Evolutionary conservation across 2,113 vertebrate genomes (phyloP).

Genomic region (Vidua chalybeata): DNA sequence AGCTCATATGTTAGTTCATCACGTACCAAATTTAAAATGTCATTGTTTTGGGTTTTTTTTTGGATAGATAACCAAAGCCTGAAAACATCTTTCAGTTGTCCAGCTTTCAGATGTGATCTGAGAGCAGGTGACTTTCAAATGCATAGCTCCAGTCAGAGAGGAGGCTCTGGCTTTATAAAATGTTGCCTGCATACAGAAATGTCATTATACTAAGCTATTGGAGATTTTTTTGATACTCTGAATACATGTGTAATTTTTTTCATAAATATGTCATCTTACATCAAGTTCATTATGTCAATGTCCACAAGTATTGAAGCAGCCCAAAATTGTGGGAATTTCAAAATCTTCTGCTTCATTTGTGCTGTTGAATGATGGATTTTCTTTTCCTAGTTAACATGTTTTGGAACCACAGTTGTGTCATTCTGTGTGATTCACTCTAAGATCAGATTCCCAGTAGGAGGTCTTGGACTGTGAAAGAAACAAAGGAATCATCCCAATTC

Average conservation of each 20-base stretch:
- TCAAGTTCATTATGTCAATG: background rate
- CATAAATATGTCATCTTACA: background rate
- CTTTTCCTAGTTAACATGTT: background rate
- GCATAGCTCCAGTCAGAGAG: background rate
- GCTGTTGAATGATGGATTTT: background rate
- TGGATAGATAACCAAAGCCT: background rate
- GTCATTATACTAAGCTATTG: background rate
- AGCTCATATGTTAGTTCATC: background rate
- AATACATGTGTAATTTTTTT: background rate
- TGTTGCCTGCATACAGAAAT: background rate
- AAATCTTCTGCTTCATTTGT: background rate
- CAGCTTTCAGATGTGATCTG: background rate
- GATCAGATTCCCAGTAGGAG: background rate
- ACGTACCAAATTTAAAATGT: background rate
- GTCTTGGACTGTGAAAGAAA: background rate
- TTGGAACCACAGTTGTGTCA: background rate
- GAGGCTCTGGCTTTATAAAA: background rate
- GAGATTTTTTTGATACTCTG: background rate
- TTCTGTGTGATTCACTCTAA: background rate
- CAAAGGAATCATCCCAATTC: background rate
- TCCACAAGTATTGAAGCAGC: background rate
- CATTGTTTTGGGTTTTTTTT: background rate
- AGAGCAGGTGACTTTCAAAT: background rate
- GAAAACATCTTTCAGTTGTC: background rate
- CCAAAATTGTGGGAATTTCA: background rate